These are phyloP conservation scores for Phortica variegata DNA, from an alignment of 1,140 invertebrate genomes.

Conservation along the genomic window DNA sequence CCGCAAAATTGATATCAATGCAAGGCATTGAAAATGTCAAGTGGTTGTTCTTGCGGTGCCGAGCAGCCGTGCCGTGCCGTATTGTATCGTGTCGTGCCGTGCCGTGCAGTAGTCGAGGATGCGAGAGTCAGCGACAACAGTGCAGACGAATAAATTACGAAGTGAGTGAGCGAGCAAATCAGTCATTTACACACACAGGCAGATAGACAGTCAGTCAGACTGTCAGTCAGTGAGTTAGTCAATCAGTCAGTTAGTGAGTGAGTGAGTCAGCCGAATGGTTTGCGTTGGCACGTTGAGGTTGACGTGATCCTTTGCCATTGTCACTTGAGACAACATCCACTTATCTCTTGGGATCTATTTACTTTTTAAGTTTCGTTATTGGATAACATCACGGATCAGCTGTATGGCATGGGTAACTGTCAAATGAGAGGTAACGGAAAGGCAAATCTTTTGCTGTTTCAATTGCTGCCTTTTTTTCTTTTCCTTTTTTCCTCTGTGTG, in stretches of 20 bases:
- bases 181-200: background rate
- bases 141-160: conserved; percentile 11
- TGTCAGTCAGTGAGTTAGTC: conserved; percentile 29
- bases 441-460: background rate
- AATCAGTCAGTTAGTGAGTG: conserved; percentile 9
- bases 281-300: conserved; percentile 41
- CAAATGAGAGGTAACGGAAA: too few species aligned
- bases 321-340: conserved; percentile 43
- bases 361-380: conserved; percentile 51
- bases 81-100: too few species aligned
- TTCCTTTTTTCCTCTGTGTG: background rate
- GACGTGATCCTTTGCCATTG: conserved; percentile 49
- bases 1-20: conserved; percentile 51
- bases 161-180: conserved; percentile 15
- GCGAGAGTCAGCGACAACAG: background rate
- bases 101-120: too few species aligned
- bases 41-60: conserved; percentile 19
- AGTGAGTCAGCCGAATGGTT: conserved; percentile 7
- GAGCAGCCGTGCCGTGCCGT: background rate
- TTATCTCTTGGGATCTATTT: conserved; percentile 50
- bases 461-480: background rate
- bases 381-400: conserved; percentile 42
- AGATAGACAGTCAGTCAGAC: conserved; percentile 8
- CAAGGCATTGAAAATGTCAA: conserved; percentile 50
- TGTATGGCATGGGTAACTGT: conserved; percentile 2